Evolutionary conservation across 2,113 vertebrate species (phyloP).

Genomic region (Psammodynastes pulverulentus): DNA sequence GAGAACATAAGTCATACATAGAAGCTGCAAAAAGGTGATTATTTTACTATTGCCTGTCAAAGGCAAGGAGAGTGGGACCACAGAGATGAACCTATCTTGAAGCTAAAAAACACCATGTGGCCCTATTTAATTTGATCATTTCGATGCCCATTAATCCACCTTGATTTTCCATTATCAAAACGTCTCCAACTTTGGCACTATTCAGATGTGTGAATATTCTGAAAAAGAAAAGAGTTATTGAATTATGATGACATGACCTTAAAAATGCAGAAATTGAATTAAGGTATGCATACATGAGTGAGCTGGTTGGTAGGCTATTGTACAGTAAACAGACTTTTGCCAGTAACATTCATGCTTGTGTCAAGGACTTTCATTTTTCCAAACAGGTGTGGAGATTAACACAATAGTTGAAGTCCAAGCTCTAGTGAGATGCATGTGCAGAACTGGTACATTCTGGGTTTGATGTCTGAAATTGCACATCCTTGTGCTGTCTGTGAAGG

Average conservation of each 20-base stretch:
- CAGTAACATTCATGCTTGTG: slow-evolving; percentile 58
- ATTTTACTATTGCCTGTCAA: not conserved
- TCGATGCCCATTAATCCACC: not conserved
- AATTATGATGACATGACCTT: slow-evolving; percentile 62
- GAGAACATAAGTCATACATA: not conserved
- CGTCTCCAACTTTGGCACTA: slow-evolving; percentile 47
- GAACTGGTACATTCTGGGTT: slow-evolving; percentile 14
- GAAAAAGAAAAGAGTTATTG: slow-evolving; percentile 59
- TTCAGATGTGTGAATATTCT: slow-evolving; percentile 53
- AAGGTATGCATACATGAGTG: slow-evolving; percentile 40
- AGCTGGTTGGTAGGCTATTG: slow-evolving; percentile 52
- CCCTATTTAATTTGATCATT: not conserved
- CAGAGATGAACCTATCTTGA: not conserved
- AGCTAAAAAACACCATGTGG: not conserved
- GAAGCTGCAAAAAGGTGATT: not conserved
- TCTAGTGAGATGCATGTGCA: slow-evolving; percentile 34
- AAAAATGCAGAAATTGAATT: slow-evolving; percentile 46
- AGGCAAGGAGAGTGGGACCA: not conserved
- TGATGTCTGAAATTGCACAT: not conserved
- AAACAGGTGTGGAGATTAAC: slow-evolving; percentile 55
- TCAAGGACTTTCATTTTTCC: slow-evolving; percentile 65
- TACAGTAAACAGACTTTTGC: slow-evolving; percentile 59
- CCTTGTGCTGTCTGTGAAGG: not conserved
- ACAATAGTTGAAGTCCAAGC: slow-evolving; percentile 42
- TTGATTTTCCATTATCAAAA: not conserved